A percentile compares a stretch with the other conserved stretches of the same genome.
These are phyloP conservation scores for Craterocephalus amniculus DNA, from an alignment of 2,797 vertebrate species.

Conservation along the genomic window DNA sequence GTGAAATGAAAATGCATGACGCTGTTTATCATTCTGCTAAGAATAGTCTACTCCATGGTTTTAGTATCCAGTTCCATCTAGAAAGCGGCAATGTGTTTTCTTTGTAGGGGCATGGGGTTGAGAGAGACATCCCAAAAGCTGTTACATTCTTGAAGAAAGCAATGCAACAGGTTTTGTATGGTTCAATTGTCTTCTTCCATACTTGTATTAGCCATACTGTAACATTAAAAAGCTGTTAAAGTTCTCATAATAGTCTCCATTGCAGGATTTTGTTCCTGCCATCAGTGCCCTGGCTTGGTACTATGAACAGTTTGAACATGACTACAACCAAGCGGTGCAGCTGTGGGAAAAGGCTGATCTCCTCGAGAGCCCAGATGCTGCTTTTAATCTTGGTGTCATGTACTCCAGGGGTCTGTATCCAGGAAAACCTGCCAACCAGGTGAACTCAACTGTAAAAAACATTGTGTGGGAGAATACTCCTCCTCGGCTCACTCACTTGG, in stretches of 20 bases:
- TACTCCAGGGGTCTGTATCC: constrained; percentile 82
- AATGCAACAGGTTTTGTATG: constrained; percentile 73
- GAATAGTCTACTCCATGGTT: neutral
- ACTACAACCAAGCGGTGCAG: constrained; percentile 78
- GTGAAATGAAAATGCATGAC: neutral
- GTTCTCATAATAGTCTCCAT: neutral
- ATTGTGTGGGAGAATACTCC: neutral
- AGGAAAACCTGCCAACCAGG: constrained; percentile 76
- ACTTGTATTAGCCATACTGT: neutral
- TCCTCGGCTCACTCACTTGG: neutral
- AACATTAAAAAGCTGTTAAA: neutral
- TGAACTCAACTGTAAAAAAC: constrained; percentile 34
- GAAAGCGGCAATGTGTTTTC: neutral
- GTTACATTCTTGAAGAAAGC: constrained; percentile 82
- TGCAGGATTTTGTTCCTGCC: constrained; percentile 82
- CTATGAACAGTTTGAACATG: constrained; percentile 79
- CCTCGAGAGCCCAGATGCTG: constrained; percentile 78
- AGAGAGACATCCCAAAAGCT: constrained; percentile 80
- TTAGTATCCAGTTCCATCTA: neutral
- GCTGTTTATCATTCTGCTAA: neutral
- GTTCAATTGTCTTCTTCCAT: neutral
- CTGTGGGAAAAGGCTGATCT: constrained; percentile 84
- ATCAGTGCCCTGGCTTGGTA: constrained; percentile 87
- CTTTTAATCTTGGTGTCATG: constrained; percentile 84
- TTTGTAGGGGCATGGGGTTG: constrained; percentile 82